phyloP scores from a whole-genome alignment of 1,140 invertebrate genomes.

The Drosophila serrata region DNA sequence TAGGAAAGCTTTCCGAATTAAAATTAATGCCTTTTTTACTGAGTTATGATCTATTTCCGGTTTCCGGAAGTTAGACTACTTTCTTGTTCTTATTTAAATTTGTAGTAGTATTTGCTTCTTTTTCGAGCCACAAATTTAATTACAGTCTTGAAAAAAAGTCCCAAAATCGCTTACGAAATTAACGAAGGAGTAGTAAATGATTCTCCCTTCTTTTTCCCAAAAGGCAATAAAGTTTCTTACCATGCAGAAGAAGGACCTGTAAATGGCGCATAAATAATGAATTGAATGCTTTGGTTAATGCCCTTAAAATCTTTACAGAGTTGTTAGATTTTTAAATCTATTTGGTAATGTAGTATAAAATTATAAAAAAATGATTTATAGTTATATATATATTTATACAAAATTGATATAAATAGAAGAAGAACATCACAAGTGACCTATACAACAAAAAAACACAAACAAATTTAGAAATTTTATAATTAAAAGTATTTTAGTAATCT shows the following conservation, averaged over 20 bases:
- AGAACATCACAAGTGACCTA: too few relatives aligned
- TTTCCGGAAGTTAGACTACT: too few relatives aligned
- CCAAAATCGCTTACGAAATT: conserved; percentile 57
- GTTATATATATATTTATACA: too few relatives aligned
- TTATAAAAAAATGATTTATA: background rate
- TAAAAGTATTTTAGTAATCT: too few relatives aligned
- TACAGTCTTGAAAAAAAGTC: conserved; percentile 19
- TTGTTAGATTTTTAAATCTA: background rate
- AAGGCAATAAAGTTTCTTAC: conserved; percentile 50
- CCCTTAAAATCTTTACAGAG: background rate
- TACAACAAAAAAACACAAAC: too few relatives aligned
- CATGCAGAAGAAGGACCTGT: conserved; percentile 10
- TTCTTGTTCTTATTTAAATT: background rate
- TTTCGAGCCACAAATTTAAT: conserved; percentile 39
- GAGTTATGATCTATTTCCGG: too few relatives aligned
- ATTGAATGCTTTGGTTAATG: conserved; percentile 50
- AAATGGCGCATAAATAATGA: conserved; percentile 36
- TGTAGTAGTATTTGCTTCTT: background rate
- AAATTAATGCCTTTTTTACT: too few relatives aligned
- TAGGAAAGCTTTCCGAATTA: too few relatives aligned
- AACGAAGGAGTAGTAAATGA: conserved; percentile 73
- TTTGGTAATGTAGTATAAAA: background rate
- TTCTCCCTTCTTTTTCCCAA: conserved; percentile 5
- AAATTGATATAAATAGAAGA: too few relatives aligned
- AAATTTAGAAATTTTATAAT: too few relatives aligned